Percentiles rank a stretch among this genome's conserved stretches.
Evolutionary conservation across 2,888 invertebrate genomes (phyloP).

Genomic region (Podotricha telesiphe): DNA sequence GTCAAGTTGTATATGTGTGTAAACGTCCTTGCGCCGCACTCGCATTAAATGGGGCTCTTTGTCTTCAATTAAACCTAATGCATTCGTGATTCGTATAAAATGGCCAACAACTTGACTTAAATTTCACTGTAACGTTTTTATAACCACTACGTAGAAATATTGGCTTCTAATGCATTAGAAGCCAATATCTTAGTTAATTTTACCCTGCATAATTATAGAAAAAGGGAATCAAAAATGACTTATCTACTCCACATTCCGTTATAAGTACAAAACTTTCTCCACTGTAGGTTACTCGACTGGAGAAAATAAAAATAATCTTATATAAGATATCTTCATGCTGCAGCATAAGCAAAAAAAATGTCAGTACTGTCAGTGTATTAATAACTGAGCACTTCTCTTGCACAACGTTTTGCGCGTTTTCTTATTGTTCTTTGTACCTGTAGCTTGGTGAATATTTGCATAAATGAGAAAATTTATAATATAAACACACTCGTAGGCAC

Average conservation of each 20-base stretch:
- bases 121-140: neutral
- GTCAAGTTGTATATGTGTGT: too few relatives aligned
- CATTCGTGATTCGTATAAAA: conserved; percentile 1
- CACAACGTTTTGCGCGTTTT: neutral
- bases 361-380: neutral
- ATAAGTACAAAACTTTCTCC: too few relatives aligned
- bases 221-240: too few relatives aligned
- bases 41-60: neutral
- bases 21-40: neutral
- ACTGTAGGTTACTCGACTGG: too few relatives aligned
- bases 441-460: neutral
- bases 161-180: too few relatives aligned
- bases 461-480: neutral
- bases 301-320: too few relatives aligned
- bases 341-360: too few relatives aligned
- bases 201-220: too few relatives aligned
- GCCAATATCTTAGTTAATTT: too few relatives aligned
- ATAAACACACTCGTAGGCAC: neutral
- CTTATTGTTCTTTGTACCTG: neutral
- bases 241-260: too few relatives aligned
- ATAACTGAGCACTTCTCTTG: neutral
- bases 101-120: neutral
- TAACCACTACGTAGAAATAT: neutral
- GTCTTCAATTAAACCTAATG: conserved; percentile 1
- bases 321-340: too few relatives aligned